A percentile compares a stretch with the other conserved stretches of the same genome.
Evolutionary conservation across 2,888 invertebrate species (phyloP).

Genomic region (Mythimna loreyi): DNA sequence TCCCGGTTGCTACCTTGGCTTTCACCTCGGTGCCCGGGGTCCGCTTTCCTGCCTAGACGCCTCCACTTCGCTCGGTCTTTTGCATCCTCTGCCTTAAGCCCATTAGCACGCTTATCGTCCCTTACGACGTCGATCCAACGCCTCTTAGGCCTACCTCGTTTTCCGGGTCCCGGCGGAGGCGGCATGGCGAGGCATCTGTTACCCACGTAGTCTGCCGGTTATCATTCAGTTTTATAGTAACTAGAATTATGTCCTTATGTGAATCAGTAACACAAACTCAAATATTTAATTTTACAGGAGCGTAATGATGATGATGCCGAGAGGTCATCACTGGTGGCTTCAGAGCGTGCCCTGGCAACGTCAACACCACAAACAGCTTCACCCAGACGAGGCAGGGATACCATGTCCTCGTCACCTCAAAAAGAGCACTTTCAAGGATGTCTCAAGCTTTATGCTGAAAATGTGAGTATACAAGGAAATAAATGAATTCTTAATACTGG

Average conservation of each 20-base stretch:
- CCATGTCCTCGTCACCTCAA: conserved; percentile 87
- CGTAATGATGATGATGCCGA: conserved; percentile 92
- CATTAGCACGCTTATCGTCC: too few relatives aligned
- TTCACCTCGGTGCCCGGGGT: too few relatives aligned
- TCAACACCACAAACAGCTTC: conserved; percentile 82
- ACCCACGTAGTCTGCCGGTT: too few relatives aligned
- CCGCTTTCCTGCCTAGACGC: too few relatives aligned
- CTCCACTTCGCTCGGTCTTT: too few relatives aligned
- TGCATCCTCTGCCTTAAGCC: too few relatives aligned
- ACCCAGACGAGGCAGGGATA: conserved; percentile 72
- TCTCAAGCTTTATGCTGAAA: conserved; percentile 95
- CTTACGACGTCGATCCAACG: too few relatives aligned
- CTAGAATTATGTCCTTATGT: neutral
- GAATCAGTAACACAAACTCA: neutral
- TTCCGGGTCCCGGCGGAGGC: too few relatives aligned
- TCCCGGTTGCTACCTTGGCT: too few relatives aligned
- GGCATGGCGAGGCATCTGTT: too few relatives aligned
- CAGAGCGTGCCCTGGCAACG: conserved; percentile 82
- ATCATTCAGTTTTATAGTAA: neutral
- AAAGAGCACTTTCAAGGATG: conserved; percentile 94
- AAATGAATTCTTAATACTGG: too few relatives aligned
- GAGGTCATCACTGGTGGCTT: conserved; percentile 87
- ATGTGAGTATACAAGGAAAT: conserved; percentile 88
- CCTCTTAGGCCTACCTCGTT: too few relatives aligned
- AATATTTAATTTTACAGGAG: conserved; percentile 71